Base-by-base conservation (phyloP, 1,140 invertebrate species). In the Wiebesia pumilae region DNA sequence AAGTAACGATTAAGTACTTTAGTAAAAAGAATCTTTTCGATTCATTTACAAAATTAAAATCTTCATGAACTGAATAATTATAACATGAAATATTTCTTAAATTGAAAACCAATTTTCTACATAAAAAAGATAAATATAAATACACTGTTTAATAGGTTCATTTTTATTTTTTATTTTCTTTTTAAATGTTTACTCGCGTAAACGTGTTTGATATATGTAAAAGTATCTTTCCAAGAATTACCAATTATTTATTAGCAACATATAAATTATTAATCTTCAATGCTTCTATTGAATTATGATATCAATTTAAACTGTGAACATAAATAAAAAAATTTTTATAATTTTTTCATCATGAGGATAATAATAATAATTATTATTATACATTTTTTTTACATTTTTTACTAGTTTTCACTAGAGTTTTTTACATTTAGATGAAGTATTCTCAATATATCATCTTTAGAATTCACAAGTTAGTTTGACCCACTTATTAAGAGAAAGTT, bases 401-500 rank as follows among this genome's bases (percentile, higher is more conserved):
- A 62, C 3, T 47, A 62, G 24, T 27, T 62, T 24, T 62, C 27
- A 27, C 58, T 6, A 27, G 6, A 21, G 27, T 27, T 24, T 62
- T 62, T 62, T 62, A 24, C 10, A 62, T 71, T 71, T 75, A 75
- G 33, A 38, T 21, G 71, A 2, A 75, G 43, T 43, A 24, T 19
- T 75, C 24, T 43, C 71, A 12, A 7, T 75, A 75, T 43, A 43
- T 75, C 71, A 75, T 75, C 71, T 75, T 75, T 38, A 38, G n/a
- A 75, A 75, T 75, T 33, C 71, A 38, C 71, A 75, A 27, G 24
- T 40, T 75, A 75, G 71, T 43, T 0, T 43, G 71, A 10, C 38
- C 71, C 38, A 75, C 71, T 75, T 75, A 43, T 75, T 75, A 43
- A 75, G 71, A n/a, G 71, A 75, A 75, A 75, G 71, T 43, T 75